phyloP scores from a whole-genome alignment of 2,113 vertebrate genomes.

The Vidua macroura region DNA sequence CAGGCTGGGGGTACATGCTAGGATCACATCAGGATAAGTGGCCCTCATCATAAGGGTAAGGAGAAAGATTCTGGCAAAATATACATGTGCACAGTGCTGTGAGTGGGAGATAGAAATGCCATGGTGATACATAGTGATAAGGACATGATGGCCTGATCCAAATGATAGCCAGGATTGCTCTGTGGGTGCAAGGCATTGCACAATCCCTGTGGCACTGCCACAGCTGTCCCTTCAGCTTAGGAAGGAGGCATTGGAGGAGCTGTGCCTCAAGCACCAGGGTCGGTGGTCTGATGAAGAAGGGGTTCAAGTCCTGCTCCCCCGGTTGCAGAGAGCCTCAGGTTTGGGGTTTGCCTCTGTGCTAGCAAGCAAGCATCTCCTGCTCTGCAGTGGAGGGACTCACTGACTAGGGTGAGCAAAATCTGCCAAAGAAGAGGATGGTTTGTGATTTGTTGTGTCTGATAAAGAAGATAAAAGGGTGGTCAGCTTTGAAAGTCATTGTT shows the following conservation, averaged over 20 bases:
- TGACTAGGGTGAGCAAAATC: conserved; percentile 64
- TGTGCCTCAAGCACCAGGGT: neutral
- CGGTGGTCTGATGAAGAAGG: neutral
- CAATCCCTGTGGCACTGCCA: rapidly evolving
- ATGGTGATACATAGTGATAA: neutral
- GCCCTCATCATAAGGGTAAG: no score
- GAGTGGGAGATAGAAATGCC: neutral
- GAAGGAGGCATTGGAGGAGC: neutral
- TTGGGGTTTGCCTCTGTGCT: neutral
- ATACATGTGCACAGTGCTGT: rapidly evolving
- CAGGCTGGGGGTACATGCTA: rapidly evolving
- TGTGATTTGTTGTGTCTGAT: conserved; percentile 72
- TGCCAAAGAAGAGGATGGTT: conserved; percentile 73
- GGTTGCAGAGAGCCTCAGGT: neutral
- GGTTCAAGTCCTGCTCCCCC: rapidly evolving
- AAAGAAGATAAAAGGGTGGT: conserved; percentile 78
- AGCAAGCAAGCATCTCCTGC: neutral
- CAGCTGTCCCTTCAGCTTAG: neutral
- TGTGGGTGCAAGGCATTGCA: rapidly evolving
- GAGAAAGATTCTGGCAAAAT: no score
- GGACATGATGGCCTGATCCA: rapidly evolving
- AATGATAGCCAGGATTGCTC: neutral
- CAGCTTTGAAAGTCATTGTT: conserved; percentile 42
- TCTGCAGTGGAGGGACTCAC: neutral
- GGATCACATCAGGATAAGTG: neutral